A percentile compares a stretch with the other conserved stretches of the same genome.
Conservation (phyloP, 2,113 vertebrate genomes). For the Tetrax tetrax region DNA sequence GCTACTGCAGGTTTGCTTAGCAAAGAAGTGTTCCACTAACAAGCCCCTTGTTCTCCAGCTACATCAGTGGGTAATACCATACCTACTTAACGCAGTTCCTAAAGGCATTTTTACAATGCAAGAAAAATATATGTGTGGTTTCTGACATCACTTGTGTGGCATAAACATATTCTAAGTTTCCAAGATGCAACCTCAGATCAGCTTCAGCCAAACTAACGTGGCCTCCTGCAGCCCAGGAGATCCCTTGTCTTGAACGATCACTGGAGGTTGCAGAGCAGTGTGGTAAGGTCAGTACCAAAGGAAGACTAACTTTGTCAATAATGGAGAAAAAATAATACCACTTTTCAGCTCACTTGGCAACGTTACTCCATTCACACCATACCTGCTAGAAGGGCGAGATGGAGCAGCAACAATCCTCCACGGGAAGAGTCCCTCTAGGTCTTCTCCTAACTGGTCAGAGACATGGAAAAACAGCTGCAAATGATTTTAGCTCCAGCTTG, state of each 20-base stretch:
- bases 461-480: slow-evolving; percentile 2
- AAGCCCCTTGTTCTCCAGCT: neutral
- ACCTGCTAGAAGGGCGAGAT: neutral
- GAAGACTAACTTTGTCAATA: neutral
- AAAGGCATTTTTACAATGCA: neutral
- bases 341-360: neutral
- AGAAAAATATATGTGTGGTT: neutral
- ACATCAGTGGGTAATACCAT: neutral
- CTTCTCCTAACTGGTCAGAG: neutral
- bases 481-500: neutral
- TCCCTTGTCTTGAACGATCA: rapidly evolving
- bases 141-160: neutral
- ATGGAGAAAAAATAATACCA: neutral
- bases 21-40: neutral
- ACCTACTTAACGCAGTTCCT: neutral
- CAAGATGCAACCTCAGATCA: neutral
- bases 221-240: neutral
- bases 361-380: neutral
- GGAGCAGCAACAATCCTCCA: neutral
- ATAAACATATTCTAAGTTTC: neutral
- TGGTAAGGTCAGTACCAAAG: rapidly evolving
- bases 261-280: neutral
- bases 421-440: neutral
- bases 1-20: neutral
- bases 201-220: neutral